Base-by-base conservation (phyloP, 1,140 invertebrate genomes). In the Apis laboriosa region DNA sequence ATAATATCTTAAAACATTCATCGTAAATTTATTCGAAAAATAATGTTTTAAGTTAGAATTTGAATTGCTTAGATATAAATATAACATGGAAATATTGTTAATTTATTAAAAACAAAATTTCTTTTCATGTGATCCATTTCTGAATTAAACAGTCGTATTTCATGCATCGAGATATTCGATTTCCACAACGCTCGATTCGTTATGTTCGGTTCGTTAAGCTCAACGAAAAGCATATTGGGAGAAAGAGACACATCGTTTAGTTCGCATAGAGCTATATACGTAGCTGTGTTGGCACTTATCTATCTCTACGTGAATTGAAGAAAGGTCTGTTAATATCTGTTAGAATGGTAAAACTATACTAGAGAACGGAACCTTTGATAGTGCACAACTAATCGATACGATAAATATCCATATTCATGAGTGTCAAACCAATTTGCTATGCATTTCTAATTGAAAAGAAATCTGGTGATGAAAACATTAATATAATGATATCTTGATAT, bases 351-450 rank as follows among this genome's bases (percentile, higher is more conserved):
- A 60, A 56, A 60, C 43, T 56, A 60, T 58, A 66, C 13, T 21
- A 24, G 56, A 56, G 60, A 64, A 2, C 49, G 67, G 56, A 72
- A 51, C 13, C 58, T 67, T 78, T 72, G 71, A 72, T 53, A 68
- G 68, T 84, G 28, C 28, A 78, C 74, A 71, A 17, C 68, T 77
- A 84, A 66, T 34, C 28, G 21, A 49, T 55, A 72, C 76, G 74
- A 89, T 89, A 89, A 90, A 89, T 43, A 43, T 87, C 63, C 84
- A 91, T 90, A 92, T 90, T 90, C 86, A 88, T 88, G 78, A 87
- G 55, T 82, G 68, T 51, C 17, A 74, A 21, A 34, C 55, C 34
- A 19, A 53, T 49, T 19, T 71, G 64, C 15, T 83, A 84, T 82
- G 82, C 84, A 75, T 84, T 80, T 85, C 80, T 85, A 88, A 90